These are phyloP conservation scores for Oithona nana DNA, from an alignment of 2,888 invertebrate genomes.

Conservation along the genomic window DNA sequence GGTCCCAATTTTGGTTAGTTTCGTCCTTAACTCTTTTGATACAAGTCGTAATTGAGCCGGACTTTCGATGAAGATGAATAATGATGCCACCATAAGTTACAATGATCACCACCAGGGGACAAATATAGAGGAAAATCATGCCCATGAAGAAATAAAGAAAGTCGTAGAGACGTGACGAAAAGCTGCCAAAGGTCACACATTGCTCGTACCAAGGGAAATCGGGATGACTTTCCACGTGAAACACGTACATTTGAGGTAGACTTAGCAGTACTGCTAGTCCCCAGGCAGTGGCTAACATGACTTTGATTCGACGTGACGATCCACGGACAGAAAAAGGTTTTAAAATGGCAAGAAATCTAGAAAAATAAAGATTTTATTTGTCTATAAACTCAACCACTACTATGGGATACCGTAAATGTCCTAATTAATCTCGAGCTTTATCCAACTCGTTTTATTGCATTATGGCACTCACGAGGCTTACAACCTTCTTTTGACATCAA, in stretches of 20 bases:
- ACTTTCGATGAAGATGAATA: slow-evolving; percentile 25
- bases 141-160: slow-evolving; percentile 60
- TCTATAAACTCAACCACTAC: no score
- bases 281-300: slow-evolving; percentile 64
- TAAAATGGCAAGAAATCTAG: slow-evolving; percentile 64
- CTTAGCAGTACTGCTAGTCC: slow-evolving; percentile 55
- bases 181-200: slow-evolving; percentile 68
- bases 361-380: slow-evolving; percentile 21
- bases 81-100: slow-evolving; percentile 75
- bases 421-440: no score
- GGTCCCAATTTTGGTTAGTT: no score
- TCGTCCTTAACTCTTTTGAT: no score
- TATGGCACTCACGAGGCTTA: no score
- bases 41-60: no score
- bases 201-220: slow-evolving; percentile 64
- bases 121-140: slow-evolving; percentile 66
- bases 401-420: no score
- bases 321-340: slow-evolving; percentile 48
- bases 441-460: no score
- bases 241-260: slow-evolving; percentile 56
- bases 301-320: slow-evolving; percentile 50
- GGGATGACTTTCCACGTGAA: slow-evolving; percentile 69
- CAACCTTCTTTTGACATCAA: no score
- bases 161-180: slow-evolving; percentile 49
- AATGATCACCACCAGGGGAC: slow-evolving; percentile 64